phyloP scores from a whole-genome alignment of 2,797 vertebrate genomes.

The Vultur gryphus region DNA sequence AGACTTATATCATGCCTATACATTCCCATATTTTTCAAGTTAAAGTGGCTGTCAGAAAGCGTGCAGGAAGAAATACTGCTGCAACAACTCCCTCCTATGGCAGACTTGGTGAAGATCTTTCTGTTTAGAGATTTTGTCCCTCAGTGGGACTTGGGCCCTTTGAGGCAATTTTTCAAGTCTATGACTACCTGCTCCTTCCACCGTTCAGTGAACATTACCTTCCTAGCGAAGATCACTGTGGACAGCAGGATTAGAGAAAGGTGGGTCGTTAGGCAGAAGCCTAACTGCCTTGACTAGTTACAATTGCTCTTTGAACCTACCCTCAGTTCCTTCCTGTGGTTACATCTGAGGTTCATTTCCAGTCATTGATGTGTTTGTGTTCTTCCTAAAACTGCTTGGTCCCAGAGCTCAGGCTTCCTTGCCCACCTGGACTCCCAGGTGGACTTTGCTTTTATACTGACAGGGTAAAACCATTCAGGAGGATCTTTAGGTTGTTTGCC shows the following conservation, averaged over 20 bases:
- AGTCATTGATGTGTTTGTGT: not conserved
- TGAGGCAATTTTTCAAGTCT: not conserved
- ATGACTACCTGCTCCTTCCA: not conserved
- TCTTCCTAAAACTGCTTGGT: not conserved
- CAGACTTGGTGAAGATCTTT: not conserved
- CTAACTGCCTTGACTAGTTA: not conserved
- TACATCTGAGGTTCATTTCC: not conserved
- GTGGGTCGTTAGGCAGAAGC: not conserved
- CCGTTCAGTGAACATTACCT: not conserved
- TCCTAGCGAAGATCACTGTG: not conserved
- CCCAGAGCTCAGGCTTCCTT: not conserved
- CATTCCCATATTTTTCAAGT: not conserved
- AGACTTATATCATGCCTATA: accelerated
- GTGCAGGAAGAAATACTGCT: not conserved
- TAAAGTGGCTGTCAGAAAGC: not conserved
- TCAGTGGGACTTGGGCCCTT: not conserved
- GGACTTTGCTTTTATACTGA: not conserved
- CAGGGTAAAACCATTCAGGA: not conserved
- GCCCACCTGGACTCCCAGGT: not conserved
- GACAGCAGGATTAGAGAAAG: not conserved
- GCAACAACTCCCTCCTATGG: conserved; percentile 14
- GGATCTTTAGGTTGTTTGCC: not conserved
- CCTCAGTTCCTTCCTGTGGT: not conserved
- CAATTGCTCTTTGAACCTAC: not conserved
- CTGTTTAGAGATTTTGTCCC: not conserved